Evolutionary conservation across 92 coral and sea anemone species (phyloP), one percentile per base, ranked within the genome.

Genomic region (Blastomussa wellsi): DNA sequence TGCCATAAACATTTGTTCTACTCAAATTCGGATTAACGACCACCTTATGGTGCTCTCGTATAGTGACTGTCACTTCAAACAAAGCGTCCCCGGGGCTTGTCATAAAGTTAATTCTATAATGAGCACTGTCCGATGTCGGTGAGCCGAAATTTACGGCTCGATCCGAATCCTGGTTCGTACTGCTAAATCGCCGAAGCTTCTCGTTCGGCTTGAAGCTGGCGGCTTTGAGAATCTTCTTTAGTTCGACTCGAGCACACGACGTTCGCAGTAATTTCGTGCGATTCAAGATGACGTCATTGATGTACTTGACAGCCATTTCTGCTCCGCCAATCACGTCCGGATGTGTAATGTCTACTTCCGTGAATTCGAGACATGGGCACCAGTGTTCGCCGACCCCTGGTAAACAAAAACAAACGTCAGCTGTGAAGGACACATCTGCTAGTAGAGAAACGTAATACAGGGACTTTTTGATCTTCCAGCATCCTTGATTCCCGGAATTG

Each of bases 331-430:
- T 70, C 15, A 89, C 89, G 7, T 87, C 52, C 22, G 52, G 68
- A 41, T 82, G 71, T 39, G 75, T 76, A 12, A 37, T 52, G 81
- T 90, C 78, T 17, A 70, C 93, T 77, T 95, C 89, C 37, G 80
- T 78, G 76, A 92, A 94, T 47, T 94, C 86, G 48, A 95, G 92
- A 86, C 98, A 95, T 62, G 98, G 98, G 76, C 98, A 95, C 98
- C 97, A 95, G 82, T 95, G 98, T 35, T 95, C 98, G 38, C 85
- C 95, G 16, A 95, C 88, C n/a, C 94, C 98, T 92, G 47, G 37
- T 38, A 72, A 60, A 72, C 38, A 37, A 24, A 41, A 31, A 36
- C 59, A 57, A 74, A n/a, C n/a, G n/a, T n/a, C n/a, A n/a, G n/a
- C n/a, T n/a, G n/a, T n/a, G n/a, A n/a, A n/a, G n/a, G n/a, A n/a